Base-by-base conservation (phyloP, 1,140 invertebrate genomes). In the Caerostris darwini region DNA sequence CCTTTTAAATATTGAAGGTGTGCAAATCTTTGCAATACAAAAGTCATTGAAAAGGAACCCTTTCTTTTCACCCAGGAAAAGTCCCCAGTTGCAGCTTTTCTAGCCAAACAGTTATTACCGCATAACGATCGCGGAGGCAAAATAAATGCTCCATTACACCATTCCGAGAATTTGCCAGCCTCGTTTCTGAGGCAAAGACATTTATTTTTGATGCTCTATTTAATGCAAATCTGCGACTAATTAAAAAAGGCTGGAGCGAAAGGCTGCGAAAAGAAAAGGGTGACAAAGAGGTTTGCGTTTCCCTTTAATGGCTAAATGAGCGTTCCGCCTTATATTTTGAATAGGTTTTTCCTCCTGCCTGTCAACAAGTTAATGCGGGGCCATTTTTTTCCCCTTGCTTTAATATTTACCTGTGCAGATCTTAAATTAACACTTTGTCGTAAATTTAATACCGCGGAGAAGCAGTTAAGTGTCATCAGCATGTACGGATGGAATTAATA, bases 161-260 rank as follows among this genome's bases (percentile, higher is more conserved):
- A 14, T 69, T 34, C 19, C 54, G 58, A 17, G 69, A 91, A 91
- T 34, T 56, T 91, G 58, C 5, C 54, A 7, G 14, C 12, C 19
- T 53, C 54, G 61, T 54, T 56, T 58, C n/a, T 50, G 53, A 3
- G 7, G 88, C 50, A 34, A 34, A 14, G 59, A 34, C 85, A 81
- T 91, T 91, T 91, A 81, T 91, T 81, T 50, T 91, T 77, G 67
- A 91, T 81, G 89, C 69, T 58, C 69, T 69, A 91, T 91, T 91
- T 81, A 91, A 81, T 58, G 67, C 69, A 91, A 81, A 91, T 81
- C 89, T 91, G 71, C 17, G 89, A 56, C 89, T 91, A 91, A 91
- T 91, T 91, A 91, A 91, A 91, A 91, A 81, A 59, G 89, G 69
- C 12, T 53, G 53, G 4, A n/a, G 19, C 6, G 19, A 85, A 71